Evolutionary conservation across 2,888 invertebrate genomes (phyloP).

Genomic region (Leucozona laternaria): DNA sequence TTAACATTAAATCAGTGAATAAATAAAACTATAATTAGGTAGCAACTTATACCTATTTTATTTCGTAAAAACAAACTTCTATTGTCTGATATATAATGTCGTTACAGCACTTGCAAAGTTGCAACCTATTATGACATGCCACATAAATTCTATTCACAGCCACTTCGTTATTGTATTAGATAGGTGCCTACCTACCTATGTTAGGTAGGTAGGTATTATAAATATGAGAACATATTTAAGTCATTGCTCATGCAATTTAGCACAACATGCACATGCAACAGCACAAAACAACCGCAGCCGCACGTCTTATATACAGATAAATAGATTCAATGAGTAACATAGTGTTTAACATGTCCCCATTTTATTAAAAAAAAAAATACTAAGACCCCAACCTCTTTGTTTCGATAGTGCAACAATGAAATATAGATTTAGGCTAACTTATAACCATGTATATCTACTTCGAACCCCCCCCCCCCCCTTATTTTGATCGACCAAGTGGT

Average conservation of each 20-base stretch:
- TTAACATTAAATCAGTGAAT: constrained; percentile 15
- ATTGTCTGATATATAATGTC: constrained; percentile 26
- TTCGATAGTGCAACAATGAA: constrained; percentile 57
- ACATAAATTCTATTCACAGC: constrained; percentile 54
- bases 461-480: neutral
- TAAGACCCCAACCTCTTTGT: constrained; percentile 49
- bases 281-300: constrained; percentile 18
- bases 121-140: constrained; percentile 40
- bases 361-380: constrained; percentile 20
- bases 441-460: neutral
- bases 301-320: constrained; percentile 35
- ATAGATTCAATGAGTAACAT: constrained; percentile 61
- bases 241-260: constrained; percentile 65
- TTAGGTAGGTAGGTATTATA: constrained; percentile 1
- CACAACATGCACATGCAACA: constrained; percentile 38
- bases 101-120: neutral
- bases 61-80: constrained; percentile 15
- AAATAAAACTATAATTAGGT: constrained; percentile 42
- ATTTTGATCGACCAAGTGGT: no score
- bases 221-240: constrained; percentile 60
- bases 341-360: constrained; percentile 70
- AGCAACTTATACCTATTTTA: constrained; percentile 3
- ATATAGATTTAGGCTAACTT: constrained; percentile 50
- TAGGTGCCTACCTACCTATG: neutral
- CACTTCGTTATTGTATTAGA: constrained; percentile 6